These are phyloP conservation scores for Corythornis cristatus DNA, from an alignment of 2,113 vertebrate genomes.

Conservation along the genomic window DNA sequence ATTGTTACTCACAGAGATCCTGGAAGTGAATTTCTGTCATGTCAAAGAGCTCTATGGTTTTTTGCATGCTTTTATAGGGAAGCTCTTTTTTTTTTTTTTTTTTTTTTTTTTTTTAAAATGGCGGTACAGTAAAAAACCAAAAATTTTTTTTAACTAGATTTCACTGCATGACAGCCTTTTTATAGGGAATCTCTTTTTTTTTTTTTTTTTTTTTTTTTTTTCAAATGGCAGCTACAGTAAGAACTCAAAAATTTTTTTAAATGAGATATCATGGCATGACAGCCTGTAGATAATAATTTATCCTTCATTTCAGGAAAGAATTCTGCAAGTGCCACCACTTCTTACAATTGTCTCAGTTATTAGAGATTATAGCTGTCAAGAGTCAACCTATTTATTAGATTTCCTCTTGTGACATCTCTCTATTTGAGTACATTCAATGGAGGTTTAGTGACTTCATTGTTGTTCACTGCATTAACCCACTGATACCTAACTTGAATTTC, in stretches of 20 bases:
- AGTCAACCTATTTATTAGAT: background rate
- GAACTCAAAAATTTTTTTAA: background rate
- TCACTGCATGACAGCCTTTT: too few relatives aligned
- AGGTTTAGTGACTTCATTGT: background rate
- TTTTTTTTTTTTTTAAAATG: too few relatives aligned
- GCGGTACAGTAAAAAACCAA: too few relatives aligned
- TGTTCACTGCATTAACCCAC: background rate
- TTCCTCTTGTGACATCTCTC: background rate
- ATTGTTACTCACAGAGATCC: accelerated
- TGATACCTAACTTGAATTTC: background rate
- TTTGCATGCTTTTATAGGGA: too few relatives aligned
- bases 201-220: too few relatives aligned
- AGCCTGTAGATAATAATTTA: conserved; percentile 28
- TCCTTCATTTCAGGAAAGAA: background rate
- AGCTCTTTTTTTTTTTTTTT: too few relatives aligned
- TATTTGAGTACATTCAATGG: background rate
- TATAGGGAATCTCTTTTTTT: too few relatives aligned
- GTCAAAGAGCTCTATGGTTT: background rate
- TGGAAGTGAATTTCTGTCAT: background rate
- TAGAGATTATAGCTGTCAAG: background rate
- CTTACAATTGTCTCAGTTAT: conserved; percentile 8
- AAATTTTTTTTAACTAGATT: too few relatives aligned
- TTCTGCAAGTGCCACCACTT: conserved; percentile 24
- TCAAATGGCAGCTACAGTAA: too few relatives aligned
- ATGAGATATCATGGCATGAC: background rate